These are phyloP conservation scores for Nemurella pictetii DNA, from an alignment of 2,888 invertebrate species.

Conservation along the genomic window DNA sequence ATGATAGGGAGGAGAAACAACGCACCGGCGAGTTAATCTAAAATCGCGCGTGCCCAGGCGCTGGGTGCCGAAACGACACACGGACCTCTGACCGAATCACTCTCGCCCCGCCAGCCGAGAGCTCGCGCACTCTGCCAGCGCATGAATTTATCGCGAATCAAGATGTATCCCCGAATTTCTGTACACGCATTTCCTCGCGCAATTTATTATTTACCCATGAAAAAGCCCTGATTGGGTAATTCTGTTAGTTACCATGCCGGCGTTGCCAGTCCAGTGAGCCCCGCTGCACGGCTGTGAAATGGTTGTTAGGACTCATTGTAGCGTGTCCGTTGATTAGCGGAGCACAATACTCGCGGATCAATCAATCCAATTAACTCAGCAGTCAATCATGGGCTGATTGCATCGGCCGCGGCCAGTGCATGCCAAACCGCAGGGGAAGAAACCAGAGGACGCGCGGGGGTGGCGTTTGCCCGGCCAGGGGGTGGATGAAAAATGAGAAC, in stretches of 20 bases:
- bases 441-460: constrained; percentile 17
- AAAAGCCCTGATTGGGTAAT: background rate
- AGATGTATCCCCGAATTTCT: background rate
- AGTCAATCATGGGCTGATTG: constrained; percentile 39
- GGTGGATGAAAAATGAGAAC: constrained; percentile 25
- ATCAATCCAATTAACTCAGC: constrained; percentile 39
- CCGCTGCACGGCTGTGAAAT: constrained; percentile 22
- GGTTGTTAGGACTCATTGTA: constrained; percentile 29
- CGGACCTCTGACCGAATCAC: background rate
- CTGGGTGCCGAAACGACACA: background rate
- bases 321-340: constrained; percentile 38
- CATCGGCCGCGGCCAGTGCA: constrained; percentile 22
- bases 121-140: background rate
- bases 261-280: background rate
- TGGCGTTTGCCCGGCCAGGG: background rate
- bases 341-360: constrained; percentile 37
- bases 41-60: background rate
- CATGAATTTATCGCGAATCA: background rate
- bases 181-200: background rate
- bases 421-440: constrained; percentile 30
- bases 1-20: no score
- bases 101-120: background rate
- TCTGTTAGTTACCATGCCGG: background rate
- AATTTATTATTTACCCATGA: background rate
- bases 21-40: background rate